A percentile compares a stretch with the other conserved stretches of the same genome.
Evolutionary conservation across 2,888 invertebrate species (phyloP).

Genomic region (Graphium colonna): DNA sequence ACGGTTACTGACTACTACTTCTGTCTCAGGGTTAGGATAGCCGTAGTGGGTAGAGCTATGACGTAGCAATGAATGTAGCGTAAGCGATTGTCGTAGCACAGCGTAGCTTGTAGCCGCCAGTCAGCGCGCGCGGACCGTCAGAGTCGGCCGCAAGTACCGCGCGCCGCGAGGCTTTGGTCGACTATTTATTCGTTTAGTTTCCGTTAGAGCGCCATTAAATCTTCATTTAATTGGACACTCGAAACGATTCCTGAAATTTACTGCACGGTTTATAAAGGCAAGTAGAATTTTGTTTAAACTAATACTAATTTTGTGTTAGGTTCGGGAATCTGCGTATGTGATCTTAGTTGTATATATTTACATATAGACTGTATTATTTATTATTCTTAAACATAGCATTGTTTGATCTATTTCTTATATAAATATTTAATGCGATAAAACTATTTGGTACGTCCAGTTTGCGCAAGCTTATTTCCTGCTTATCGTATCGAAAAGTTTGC

Average conservation of each 20-base stretch:
- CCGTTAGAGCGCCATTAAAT: conserved; percentile 24
- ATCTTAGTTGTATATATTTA: too few relatives aligned
- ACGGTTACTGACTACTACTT: background rate
- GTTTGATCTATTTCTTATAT: too few relatives aligned
- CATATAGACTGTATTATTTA: too few relatives aligned
- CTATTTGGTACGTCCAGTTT: too few relatives aligned
- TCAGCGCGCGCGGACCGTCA: conserved; percentile 60
- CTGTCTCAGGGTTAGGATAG: background rate
- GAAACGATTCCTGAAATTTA: conserved; percentile 28
- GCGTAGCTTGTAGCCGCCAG: conserved; percentile 45
- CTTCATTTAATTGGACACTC: conserved; percentile 40
- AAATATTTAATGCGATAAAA: too few relatives aligned
- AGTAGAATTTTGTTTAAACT: conserved; percentile 19
- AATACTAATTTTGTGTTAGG: too few relatives aligned
- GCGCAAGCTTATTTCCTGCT: background rate
- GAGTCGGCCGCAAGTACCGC: conserved; percentile 58
- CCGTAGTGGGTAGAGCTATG: background rate
- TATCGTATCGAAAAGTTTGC: too few relatives aligned
- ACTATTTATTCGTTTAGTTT: conserved; percentile 22
- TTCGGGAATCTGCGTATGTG: too few relatives aligned
- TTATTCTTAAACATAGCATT: too few relatives aligned
- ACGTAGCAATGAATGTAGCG: background rate
- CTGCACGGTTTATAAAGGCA: conserved; percentile 22
- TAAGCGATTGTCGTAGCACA: conserved; percentile 22
- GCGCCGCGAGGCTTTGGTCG: conserved; percentile 24